A percentile compares a stretch with the other conserved stretches of the same genome.
phyloP scores from a whole-genome alignment of 2,888 invertebrate species.

The Spisula solida region DNA sequence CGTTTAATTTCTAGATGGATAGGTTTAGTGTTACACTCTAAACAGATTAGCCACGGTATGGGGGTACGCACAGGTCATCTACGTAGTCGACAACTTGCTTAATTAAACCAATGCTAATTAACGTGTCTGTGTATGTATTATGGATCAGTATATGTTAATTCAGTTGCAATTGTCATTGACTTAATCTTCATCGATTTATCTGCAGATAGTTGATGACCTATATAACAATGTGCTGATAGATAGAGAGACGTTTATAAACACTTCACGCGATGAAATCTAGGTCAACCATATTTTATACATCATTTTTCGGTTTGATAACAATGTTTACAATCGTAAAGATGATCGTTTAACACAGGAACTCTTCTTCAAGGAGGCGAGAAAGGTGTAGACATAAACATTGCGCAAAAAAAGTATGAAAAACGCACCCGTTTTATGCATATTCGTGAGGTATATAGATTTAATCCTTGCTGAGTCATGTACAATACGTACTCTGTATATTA shows the following conservation, averaged over 20 bases:
- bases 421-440: neutral
- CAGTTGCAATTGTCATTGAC: neutral
- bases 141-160: neutral
- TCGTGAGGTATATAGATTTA: neutral
- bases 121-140: no score
- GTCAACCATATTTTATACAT: neutral
- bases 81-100: neutral
- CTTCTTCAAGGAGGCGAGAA: neutral
- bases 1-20: neutral
- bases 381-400: neutral
- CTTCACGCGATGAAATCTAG: neutral
- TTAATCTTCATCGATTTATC: neutral
- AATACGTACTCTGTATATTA: neutral
- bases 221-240: neutral
- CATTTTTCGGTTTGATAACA: neutral
- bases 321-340: neutral
- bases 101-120: conserved; percentile 10
- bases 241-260: neutral
- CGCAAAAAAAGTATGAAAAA: neutral
- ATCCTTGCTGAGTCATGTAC: neutral
- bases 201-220: neutral
- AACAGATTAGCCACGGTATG: neutral
- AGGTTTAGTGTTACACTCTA: neutral
- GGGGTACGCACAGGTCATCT: neutral
- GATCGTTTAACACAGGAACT: neutral